Base-by-base conservation (phyloP, 2,797 vertebrate genomes). In the Mormyrops boulengeri region DNA sequence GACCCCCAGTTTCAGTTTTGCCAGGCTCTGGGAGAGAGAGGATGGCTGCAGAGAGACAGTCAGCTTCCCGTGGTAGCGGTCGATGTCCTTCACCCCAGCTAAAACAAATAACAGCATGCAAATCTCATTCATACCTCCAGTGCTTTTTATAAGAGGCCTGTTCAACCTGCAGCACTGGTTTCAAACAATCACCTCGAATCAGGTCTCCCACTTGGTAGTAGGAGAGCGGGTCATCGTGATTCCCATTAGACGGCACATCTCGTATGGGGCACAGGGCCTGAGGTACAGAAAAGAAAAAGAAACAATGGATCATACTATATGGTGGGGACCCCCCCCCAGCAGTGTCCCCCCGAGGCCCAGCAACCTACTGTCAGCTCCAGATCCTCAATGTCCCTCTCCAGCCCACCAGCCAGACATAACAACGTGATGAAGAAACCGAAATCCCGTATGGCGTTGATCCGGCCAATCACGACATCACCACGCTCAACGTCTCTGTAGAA, bases 401-500 rank as follows among this genome's bases (percentile, higher is more conserved):
- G 92, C 73, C 97, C 98, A 88, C 97, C 98, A 80, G 96, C 97
- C 89, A 97, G 95, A 91, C 97, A 98, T 73, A 99, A 96, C 89
- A 99, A 94, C 84, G 97, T 98, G 93, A 99, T 96, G 91, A 99
- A 99, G 94, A 99, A 98, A 77, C 98, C 98, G 17, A 99, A 99
- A 91, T 99, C 98, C 44, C 98, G 94, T 55, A 99, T 96, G 44
- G 98, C 98, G 47, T 96, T 97, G 89, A 99, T 98, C 92, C 95
- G 96, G 86, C 98, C 98, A 12, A 99, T 97, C 73, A 99, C 96
- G 0, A 97, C 93, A 91, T 99, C 98, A 0, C 98, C 98, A 60
- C 94, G 96, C 55, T 99, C 98, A 19, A 99, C 92, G 90, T 99
- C 98, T 14, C 96, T 96, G 93, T 98, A 99, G 90, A 99, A 96